Evolutionary conservation across 2,797 vertebrate genomes (phyloP).

Genomic region (Pangasius macronema): DNA sequence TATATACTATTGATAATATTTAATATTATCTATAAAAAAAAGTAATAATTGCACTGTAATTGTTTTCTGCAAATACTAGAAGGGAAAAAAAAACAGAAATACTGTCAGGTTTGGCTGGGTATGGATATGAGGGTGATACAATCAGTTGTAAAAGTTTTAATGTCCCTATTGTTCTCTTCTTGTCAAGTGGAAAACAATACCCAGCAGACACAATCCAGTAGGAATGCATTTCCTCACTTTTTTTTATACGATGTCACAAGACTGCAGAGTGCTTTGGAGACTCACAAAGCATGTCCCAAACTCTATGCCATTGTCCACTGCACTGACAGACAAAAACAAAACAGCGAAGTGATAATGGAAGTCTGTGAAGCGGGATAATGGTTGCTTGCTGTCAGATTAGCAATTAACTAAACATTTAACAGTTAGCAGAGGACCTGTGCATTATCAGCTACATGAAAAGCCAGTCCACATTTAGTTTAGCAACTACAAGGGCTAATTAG

Average conservation of each 20-base stretch:
- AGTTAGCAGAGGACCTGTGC: constrained; percentile 38
- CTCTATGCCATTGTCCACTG: not conserved
- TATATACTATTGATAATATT: no score
- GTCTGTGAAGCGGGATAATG: constrained; percentile 38
- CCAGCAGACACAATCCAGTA: not conserved
- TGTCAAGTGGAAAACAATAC: not conserved
- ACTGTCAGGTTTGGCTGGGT: not conserved
- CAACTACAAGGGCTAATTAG: not conserved
- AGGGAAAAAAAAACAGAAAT: not conserved
- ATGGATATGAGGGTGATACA: not conserved
- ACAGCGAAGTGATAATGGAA: constrained; percentile 49
- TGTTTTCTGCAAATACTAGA: not conserved
- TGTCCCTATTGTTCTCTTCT: not conserved
- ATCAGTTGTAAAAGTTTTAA: constrained; percentile 31
- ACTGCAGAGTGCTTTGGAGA: constrained; percentile 57
- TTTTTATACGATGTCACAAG: constrained; percentile 63
- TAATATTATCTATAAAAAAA: not conserved
- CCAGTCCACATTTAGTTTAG: constrained; percentile 43
- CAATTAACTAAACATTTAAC: constrained; percentile 12
- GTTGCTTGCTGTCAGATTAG: constrained; percentile 38
- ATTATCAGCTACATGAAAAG: constrained; percentile 53
- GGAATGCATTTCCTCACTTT: constrained; percentile 55
- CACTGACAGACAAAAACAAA: constrained; percentile 48
- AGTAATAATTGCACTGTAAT: not conserved
- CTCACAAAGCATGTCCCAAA: constrained; percentile 5